Base-by-base conservation (phyloP, 1,140 invertebrate genomes). In the Protaetia brevitarsis region DNA sequence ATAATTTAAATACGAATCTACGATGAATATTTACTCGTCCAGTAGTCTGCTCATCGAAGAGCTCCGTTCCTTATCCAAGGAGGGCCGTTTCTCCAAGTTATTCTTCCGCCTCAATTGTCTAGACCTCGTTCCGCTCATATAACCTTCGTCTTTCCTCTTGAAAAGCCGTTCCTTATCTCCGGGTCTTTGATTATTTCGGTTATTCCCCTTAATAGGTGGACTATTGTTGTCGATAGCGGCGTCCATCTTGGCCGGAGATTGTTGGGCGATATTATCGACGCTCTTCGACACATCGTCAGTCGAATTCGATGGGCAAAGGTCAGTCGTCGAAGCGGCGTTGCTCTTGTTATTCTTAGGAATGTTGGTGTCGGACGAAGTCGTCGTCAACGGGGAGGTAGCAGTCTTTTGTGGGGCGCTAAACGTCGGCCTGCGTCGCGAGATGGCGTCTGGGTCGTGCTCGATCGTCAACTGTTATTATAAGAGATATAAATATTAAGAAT, bases 381-480 rank as follows among this genome's bases (percentile, higher is more conserved):
- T 78, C 0, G 76, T 72, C 41, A 77, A 41, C 13, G 72, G 73
- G 37, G 68, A 45, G 41, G 77, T 70, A 11, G 63, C 68, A 21
- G 67, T 76, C 26, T 79, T 68, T 7, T 68, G 30, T 2, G 64
- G 34, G 7, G 75, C 77, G 3, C 77, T 74, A 71, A 80, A 82
- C 60, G 75, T 77, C 28, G 79, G 79, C 67, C 76, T 74, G 16
- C 79, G 73, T 31, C 77, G 72, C 59, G 82, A 85, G 2, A 89
- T 77, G n/a, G 87, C 83, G 66, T 89, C 88, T 26, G 93, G 92
- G 79, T 94, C 93, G 72, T 95, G 92, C 78, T 96, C 94, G 69
- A 96, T 92, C 28, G 91, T 94, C 63, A 94, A 77, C 85, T 92
- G 78, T 23, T 8, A n/a, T n/a, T n/a, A n/a, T n/a, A n/a, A n/a